A percentile compares a stretch with the other conserved stretches of the same genome.
Evolutionary conservation across 2,797 vertebrate genomes (phyloP).

Genomic region (Cercopithecus hamlyni): DNA sequence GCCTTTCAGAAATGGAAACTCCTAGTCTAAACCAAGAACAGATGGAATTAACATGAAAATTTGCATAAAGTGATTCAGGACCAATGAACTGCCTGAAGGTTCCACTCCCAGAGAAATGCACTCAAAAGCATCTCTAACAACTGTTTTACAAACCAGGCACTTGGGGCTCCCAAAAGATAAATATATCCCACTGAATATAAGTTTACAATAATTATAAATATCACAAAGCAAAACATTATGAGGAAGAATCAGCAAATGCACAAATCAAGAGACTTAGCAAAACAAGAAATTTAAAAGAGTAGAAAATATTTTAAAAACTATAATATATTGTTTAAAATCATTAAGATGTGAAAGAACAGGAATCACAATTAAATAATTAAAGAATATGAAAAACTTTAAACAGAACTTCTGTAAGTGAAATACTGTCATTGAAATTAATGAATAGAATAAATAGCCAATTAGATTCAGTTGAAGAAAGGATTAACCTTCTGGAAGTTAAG

Average conservation of each 20-base stretch:
- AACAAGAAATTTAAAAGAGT: background rate
- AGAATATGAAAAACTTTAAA: background rate
- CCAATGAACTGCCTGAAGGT: background rate
- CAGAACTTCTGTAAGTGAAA: background rate
- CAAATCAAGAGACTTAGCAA: background rate
- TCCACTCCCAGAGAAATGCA: background rate
- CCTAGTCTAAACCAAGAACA: background rate
- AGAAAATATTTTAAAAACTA: background rate
- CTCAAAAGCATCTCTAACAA: background rate
- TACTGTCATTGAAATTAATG: background rate
- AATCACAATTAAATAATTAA: background rate
- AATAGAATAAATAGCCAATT: background rate
- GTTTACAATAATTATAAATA: background rate
- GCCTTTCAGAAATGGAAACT: background rate
- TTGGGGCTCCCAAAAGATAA: background rate
- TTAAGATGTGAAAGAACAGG: background rate
- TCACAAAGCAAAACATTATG: background rate
- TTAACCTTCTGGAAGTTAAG: background rate
- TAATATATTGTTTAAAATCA: background rate
- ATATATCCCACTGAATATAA: background rate
- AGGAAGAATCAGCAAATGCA: background rate
- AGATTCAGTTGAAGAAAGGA: background rate
- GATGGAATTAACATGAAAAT: background rate
- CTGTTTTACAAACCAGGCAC: background rate
- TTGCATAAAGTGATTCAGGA: background rate